phyloP scores from a whole-genome alignment of 30 jellyfish, hydroid and myxozoan species.

The Clytia hemisphaerica region DNA sequence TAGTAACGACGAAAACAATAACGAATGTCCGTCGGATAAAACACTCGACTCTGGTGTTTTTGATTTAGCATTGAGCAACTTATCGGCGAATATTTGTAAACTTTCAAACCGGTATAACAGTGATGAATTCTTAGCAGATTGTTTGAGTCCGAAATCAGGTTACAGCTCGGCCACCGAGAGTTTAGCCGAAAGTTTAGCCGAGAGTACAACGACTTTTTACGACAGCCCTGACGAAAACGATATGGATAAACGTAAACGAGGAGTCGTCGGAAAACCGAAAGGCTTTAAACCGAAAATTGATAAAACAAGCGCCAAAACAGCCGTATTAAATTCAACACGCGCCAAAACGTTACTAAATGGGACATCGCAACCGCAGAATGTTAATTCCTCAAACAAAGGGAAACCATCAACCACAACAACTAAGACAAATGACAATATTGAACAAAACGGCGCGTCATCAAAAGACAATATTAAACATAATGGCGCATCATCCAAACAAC shows the following conservation, averaged over 20 bases:
- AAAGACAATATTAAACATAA: too few relatives aligned
- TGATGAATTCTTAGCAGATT: neutral
- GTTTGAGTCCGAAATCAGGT: constrained; percentile 13
- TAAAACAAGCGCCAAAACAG: constrained; percentile 1
- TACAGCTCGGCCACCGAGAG: constrained; percentile 18
- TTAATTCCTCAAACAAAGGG: neutral
- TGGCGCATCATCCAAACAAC: too few relatives aligned
- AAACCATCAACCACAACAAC: neutral
- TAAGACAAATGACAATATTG: too few relatives aligned
- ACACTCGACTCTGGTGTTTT: constrained; percentile 14
- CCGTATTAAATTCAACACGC: neutral
- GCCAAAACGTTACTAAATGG: neutral
- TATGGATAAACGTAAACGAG: constrained; percentile 5
- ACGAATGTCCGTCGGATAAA: constrained; percentile 21
- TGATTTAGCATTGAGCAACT: constrained; percentile 8
- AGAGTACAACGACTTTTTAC: constrained; percentile 6
- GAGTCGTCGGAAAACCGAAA: neutral
- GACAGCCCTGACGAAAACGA: constrained; percentile 18
- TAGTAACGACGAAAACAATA: constrained; percentile 23
- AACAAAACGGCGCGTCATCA: too few relatives aligned
- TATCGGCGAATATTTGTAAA: constrained; percentile 7
- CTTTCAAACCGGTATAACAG: constrained; percentile 7
- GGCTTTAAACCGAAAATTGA: too few relatives aligned
- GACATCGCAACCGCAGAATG: neutral
- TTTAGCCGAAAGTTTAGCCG: constrained; percentile 8